Conservation (phyloP, 2,888 invertebrate genomes). For the Morinoia aosen region DNA sequence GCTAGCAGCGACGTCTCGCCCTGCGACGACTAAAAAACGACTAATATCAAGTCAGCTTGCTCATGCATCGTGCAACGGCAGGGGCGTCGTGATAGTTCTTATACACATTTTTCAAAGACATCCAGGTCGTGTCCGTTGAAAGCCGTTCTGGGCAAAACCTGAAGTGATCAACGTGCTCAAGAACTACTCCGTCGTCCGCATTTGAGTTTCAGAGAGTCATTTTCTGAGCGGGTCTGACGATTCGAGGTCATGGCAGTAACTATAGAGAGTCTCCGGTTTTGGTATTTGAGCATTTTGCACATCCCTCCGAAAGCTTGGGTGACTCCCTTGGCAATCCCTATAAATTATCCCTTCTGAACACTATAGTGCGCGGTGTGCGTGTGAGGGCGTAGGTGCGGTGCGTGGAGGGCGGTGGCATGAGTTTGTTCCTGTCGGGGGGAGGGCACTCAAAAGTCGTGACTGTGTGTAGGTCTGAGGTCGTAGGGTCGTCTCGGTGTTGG, state of each 20-base stretch:
- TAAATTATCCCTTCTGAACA: slow-evolving; percentile 54
- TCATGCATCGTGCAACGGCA: neutral
- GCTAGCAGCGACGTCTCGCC: neutral
- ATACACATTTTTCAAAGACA: neutral
- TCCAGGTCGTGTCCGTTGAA: slow-evolving; percentile 12
- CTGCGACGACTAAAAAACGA: neutral
- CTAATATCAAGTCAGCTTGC: neutral
- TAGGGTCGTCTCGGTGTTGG: slow-evolving; percentile 50
- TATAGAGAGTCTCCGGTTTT: slow-evolving; percentile 27
- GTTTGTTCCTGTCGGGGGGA: neutral
- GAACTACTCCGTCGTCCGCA: neutral
- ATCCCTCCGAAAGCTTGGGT: slow-evolving; percentile 44
- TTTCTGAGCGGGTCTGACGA: slow-evolving; percentile 31
- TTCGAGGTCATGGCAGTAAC: slow-evolving; percentile 31
- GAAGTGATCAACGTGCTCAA: neutral
- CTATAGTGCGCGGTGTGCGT: slow-evolving; percentile 36
- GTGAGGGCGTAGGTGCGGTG: slow-evolving; percentile 28
- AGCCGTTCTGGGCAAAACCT: neutral
- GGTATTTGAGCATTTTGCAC: slow-evolving; percentile 52
- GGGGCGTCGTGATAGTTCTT: neutral
- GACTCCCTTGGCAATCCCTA: slow-evolving; percentile 52
- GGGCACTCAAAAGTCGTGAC: slow-evolving; percentile 53
- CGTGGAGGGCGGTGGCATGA: neutral
- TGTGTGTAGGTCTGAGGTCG: slow-evolving; percentile 54
- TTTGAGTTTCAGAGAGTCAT: slow-evolving; percentile 8